Base-by-base conservation (phyloP, 2,888 invertebrate species). In the Agrenia bidenticulata region DNA sequence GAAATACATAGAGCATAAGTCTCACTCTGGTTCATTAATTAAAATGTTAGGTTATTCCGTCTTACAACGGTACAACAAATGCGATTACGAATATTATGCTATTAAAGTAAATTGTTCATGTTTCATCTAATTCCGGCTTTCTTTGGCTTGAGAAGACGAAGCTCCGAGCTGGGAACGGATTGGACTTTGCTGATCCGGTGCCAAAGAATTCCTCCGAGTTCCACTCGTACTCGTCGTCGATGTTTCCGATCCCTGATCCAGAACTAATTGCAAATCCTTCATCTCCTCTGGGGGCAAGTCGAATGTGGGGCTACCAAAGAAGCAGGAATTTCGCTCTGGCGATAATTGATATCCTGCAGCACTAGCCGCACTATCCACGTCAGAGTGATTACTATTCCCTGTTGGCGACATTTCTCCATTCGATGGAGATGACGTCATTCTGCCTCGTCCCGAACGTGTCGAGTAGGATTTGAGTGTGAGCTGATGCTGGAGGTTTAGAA, bases 401-500 rank as follows among this genome's bases (percentile, higher is more conserved):
- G 66, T 64, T 15, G 72, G 69, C 1, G 67, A 67, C 11, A 67
- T 45, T 26, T 69, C 66, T 21, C 67, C 73, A 37, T 72, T 72
- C 9, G 69, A 63, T 15, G 70, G 69, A 49, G 67, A 63, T 5
- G 66, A 63, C 23, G 67, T 39, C 19, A 63, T 66, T 63, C 69
- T 61, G n/a, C 64, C 66, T 13, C 72, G 56, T 4, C 61, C 54
- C 11, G 61, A 58, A 55, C 72, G 54, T 1, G 49, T 39, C 15
- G 61, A 32, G 19, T 45, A 58, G 2, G 64, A 69, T 26, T 71
- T 72, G 19, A 71, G 27, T 11, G 67, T 65, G 1, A 81, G 72
- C 67, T 80, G 80, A 77, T 81, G 80, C 59, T 80, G 80, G 62
- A 85, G 75, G 70, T 84, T 83, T 74, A 86, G 77, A 56, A 85